These are phyloP conservation scores for Mellivora capensis DNA, from an alignment of 2,113 vertebrate species.

Conservation along the genomic window DNA sequence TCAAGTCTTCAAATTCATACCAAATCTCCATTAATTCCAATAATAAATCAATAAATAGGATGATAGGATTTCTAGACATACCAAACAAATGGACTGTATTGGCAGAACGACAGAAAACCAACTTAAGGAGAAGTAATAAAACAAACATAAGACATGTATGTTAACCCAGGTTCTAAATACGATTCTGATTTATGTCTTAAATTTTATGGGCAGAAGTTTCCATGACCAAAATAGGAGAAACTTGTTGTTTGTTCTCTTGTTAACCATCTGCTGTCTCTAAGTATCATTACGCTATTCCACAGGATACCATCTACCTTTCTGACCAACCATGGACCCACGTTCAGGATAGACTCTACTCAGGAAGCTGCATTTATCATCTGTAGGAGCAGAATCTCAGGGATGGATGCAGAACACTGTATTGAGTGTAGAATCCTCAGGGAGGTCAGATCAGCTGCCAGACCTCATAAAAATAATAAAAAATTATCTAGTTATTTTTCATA, in stretches of 20 bases:
- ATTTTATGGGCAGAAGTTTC: neutral
- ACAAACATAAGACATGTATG: neutral
- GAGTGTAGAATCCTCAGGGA: neutral
- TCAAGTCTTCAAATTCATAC: neutral
- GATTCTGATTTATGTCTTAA: neutral
- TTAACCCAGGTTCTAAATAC: neutral
- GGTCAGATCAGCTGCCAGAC: neutral
- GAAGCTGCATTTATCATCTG: neutral
- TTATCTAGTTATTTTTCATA: neutral
- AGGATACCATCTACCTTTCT: neutral
- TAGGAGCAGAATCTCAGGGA: neutral
- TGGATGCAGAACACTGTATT: accelerated
- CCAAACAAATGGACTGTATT: neutral
- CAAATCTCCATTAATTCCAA: neutral
- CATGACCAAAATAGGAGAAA: neutral
- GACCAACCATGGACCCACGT: neutral
- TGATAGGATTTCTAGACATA: neutral
- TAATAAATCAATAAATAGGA: neutral
- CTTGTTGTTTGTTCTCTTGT: no score
- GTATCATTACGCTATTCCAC: accelerated
- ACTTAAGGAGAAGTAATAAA: neutral
- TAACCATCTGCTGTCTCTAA: neutral
- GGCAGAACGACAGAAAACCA: neutral
- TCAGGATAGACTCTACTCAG: neutral
- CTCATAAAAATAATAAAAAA: neutral